These are phyloP conservation scores for Peromyscus nudipes DNA, from an alignment of 2,797 vertebrate genomes.

Conservation along the genomic window DNA sequence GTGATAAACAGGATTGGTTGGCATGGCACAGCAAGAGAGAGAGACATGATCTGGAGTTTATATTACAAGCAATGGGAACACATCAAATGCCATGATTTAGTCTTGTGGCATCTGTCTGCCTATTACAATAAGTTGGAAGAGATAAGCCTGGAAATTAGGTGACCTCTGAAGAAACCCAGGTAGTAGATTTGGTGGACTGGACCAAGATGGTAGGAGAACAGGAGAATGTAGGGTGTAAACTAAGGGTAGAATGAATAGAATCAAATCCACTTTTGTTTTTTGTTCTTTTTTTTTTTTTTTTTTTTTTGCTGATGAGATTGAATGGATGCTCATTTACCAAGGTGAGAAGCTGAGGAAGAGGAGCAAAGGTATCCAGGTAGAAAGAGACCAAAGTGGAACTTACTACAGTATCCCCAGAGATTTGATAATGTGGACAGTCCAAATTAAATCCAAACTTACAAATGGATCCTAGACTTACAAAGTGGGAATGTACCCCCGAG, in stretches of 20 bases:
- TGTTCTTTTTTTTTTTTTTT: no score
- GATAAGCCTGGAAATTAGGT: accelerated
- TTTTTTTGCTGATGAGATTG: not conserved
- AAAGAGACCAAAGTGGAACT: not conserved
- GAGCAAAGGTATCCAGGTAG: not conserved
- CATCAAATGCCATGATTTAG: accelerated
- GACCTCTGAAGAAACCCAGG: not conserved
- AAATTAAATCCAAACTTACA: constrained; percentile 76
- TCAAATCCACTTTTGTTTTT: not conserved
- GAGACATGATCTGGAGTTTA: not conserved
- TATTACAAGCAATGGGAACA: not conserved
- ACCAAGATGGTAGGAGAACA: not conserved
- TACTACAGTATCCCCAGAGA: not conserved
- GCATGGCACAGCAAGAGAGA: not conserved
- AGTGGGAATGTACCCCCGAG: constrained; percentile 76
- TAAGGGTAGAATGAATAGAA: not conserved
- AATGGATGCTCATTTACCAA: not conserved
- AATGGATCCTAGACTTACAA: constrained; percentile 63
- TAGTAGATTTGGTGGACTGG: not conserved
- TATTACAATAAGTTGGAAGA: not conserved
- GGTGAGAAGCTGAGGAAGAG: not conserved
- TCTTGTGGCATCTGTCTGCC: not conserved
- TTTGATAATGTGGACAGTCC: constrained; percentile 54
- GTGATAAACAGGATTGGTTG: not conserved
- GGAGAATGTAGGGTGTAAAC: not conserved